Percentiles rank a stretch among this genome's conserved stretches.
Evolutionary conservation across 2,797 vertebrate genomes (phyloP).

Genomic region (Rhinophrynus dorsalis): DNA sequence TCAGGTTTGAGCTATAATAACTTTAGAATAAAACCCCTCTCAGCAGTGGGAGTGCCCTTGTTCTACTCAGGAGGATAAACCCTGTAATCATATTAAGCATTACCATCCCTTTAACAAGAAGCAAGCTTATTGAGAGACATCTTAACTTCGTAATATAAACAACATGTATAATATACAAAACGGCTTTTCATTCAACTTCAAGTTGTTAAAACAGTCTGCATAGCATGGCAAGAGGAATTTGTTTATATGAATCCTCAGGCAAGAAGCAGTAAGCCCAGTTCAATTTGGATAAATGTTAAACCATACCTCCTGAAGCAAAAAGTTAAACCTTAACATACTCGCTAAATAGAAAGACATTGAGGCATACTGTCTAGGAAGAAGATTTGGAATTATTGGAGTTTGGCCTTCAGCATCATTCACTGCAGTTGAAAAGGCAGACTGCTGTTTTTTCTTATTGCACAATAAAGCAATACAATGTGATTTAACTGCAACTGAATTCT

Average conservation of each 20-base stretch:
- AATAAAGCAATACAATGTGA: slow-evolving; percentile 36
- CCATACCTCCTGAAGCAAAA: slow-evolving; percentile 26
- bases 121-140: background rate
- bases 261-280: slow-evolving; percentile 37
- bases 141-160: background rate
- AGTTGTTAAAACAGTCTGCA: slow-evolving; percentile 16
- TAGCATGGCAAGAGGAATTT: slow-evolving; percentile 28
- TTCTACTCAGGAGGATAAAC: too few relatives aligned
- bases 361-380: slow-evolving; percentile 20
- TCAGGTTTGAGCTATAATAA: too few relatives aligned
- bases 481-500: slow-evolving; percentile 1
- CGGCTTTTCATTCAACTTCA: slow-evolving; percentile 3
- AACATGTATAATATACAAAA: background rate
- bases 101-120: too few relatives aligned
- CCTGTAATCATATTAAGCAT: too few relatives aligned
- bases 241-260: slow-evolving; percentile 25
- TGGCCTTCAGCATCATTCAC: slow-evolving; percentile 31
- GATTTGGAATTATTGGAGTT: slow-evolving; percentile 12
- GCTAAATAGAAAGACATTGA: slow-evolving; percentile 27
- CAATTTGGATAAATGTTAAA: slow-evolving; percentile 48
- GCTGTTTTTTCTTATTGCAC: slow-evolving; percentile 20
- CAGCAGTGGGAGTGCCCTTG: too few relatives aligned
- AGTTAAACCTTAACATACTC: slow-evolving; percentile 39
- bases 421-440: slow-evolving; percentile 14
- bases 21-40: too few relatives aligned